A percentile compares a stretch with the other conserved stretches of the same genome.
Conservation (phyloP, 2,113 vertebrate species). For the Cygnus atratus region DNA sequence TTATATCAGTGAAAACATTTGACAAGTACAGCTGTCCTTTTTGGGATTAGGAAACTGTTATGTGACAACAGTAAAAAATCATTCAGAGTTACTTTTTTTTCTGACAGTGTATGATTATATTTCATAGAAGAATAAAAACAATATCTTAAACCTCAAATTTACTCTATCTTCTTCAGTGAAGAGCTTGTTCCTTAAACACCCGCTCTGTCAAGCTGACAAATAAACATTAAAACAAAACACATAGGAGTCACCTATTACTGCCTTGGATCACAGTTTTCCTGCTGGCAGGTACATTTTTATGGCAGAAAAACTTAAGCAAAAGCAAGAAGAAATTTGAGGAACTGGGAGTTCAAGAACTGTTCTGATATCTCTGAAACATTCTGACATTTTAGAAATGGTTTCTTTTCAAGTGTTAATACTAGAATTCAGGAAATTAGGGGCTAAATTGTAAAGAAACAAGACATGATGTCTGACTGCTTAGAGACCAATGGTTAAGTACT, state of each 20-base stretch:
- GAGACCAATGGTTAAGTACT: neutral
- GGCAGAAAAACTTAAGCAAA: neutral
- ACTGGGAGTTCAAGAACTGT: neutral
- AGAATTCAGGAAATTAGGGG: neutral
- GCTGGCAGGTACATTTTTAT: neutral
- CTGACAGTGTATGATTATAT: neutral
- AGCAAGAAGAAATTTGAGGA: neutral
- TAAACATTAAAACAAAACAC: neutral
- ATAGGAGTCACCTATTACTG: neutral
- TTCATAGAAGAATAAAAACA: slow-evolving; percentile 8
- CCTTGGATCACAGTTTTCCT: neutral
- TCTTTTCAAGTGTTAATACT: neutral
- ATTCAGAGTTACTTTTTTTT: neutral
- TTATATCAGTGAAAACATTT: slow-evolving; percentile 19
- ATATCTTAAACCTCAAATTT: neutral
- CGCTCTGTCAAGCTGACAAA: neutral
- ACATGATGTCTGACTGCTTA: neutral
- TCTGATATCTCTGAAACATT: neutral
- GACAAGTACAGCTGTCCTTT: slow-evolving; percentile 32
- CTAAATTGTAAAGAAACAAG: neutral
- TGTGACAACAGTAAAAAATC: slow-evolving; percentile 14
- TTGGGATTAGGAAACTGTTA: slow-evolving; percentile 22
- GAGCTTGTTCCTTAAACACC: neutral
- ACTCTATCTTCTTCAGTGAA: neutral
- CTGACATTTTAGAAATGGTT: neutral